phyloP scores from a whole-genome alignment of 2,113 vertebrate species.

The Pongo abelii region DNA sequence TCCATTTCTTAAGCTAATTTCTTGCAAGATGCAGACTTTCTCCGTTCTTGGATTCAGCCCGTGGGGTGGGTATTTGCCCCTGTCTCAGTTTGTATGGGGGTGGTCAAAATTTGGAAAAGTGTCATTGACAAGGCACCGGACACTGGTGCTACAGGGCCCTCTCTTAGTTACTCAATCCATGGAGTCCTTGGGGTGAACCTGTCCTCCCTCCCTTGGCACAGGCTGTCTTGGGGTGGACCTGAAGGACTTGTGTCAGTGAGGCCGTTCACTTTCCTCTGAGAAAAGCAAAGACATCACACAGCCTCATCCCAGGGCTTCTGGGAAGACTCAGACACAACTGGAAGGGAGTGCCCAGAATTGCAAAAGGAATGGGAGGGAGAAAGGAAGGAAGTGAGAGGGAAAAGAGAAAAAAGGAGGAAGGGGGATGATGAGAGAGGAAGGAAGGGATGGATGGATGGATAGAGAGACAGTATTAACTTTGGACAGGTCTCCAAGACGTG shows the following conservation, averaged over 20 bases:
- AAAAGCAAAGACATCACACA: neutral
- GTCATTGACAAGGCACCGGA: neutral
- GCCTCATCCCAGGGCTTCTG: neutral
- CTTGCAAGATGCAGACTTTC: neutral
- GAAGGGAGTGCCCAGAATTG: neutral
- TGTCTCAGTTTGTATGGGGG: neutral
- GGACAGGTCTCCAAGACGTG: neutral
- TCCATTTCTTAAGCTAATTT: neutral
- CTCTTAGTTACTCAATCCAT: neutral
- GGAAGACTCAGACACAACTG: neutral
- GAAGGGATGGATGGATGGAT: neutral
- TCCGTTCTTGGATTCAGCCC: neutral
- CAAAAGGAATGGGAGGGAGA: neutral
- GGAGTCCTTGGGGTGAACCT: neutral
- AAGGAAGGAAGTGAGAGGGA: neutral
- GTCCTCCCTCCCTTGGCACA: no score
- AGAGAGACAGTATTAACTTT: neutral
- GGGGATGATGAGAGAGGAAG: neutral
- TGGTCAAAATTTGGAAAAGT: neutral
- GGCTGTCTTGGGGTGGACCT: neutral
- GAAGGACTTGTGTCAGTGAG: neutral
- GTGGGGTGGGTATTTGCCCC: neutral
- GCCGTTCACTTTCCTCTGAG: neutral
- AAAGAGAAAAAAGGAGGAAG: no score
- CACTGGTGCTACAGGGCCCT: no score